A percentile compares a stretch with the other conserved stretches of the same genome.
phyloP scores from a whole-genome alignment of 92 coral and sea anemone species.

The Metridium senile region DNA sequence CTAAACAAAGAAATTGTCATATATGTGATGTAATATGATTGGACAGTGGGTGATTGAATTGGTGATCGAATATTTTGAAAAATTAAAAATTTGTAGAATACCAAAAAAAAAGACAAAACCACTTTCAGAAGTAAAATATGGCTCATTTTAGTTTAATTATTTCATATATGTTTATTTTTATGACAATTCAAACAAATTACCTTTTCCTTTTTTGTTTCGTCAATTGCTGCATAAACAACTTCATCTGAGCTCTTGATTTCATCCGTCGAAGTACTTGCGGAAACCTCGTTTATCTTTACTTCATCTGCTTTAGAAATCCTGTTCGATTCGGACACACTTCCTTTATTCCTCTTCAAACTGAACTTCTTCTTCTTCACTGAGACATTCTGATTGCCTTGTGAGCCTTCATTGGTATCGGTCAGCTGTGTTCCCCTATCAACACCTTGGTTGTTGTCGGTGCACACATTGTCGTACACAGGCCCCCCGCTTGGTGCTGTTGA shows the following conservation, averaged over 20 bases:
- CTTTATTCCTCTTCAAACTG: background rate
- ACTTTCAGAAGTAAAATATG: too few relatives aligned
- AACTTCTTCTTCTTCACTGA: background rate
- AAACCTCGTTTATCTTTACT: background rate
- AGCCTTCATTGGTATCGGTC: background rate
- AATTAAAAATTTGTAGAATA: too few relatives aligned
- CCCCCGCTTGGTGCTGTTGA: background rate
- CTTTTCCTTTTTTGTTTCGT: conserved; percentile 1
- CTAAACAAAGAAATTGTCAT: too few relatives aligned
- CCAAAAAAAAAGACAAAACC: too few relatives aligned
- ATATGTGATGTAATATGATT: too few relatives aligned
- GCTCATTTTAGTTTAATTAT: too few relatives aligned
- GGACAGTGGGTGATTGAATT: too few relatives aligned
- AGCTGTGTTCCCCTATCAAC: background rate
- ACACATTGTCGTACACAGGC: background rate
- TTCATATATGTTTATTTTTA: background rate
- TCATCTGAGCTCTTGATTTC: background rate
- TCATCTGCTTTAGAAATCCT: too few relatives aligned
- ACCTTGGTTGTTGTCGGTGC: background rate
- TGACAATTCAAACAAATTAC: background rate
- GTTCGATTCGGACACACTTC: background rate
- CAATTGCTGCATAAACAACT: conserved; percentile 3
- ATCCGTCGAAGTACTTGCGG: background rate
- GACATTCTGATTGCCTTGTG: background rate
- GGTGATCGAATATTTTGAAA: too few relatives aligned